A percentile compares a stretch with the other conserved stretches of the same genome.
These are phyloP conservation scores for Gryllus bimaculatus DNA, from an alignment of 1,140 invertebrate species.

Conservation along the genomic window DNA sequence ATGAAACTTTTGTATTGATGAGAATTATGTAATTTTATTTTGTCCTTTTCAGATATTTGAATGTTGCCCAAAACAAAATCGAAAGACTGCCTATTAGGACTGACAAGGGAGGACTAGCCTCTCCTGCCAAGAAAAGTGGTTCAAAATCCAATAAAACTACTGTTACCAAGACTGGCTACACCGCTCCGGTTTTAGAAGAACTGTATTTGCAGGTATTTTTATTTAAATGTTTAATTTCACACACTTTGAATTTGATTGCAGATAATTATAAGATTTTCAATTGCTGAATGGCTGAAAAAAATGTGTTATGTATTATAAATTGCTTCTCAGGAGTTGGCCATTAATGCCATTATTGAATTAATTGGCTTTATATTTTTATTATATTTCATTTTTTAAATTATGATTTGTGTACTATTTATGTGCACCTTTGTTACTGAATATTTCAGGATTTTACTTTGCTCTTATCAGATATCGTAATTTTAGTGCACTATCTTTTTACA, in stretches of 20 bases:
- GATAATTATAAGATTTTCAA: background rate
- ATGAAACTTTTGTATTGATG: too few relatives aligned
- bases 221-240: background rate
- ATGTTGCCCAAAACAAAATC: conserved; percentile 81
- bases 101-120: conserved; percentile 28
- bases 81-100: conserved; percentile 50
- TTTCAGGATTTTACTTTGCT: background rate
- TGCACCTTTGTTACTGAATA: background rate
- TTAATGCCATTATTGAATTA: too few relatives aligned
- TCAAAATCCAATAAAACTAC: background rate
- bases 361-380: background rate
- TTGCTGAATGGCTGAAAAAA: too few relatives aligned
- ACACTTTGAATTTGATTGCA: background rate
- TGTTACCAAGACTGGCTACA: conserved; percentile 37
- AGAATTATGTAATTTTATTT: background rate
- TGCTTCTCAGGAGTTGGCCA: too few relatives aligned
- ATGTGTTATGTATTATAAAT: too few relatives aligned
- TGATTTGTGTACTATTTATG: too few relatives aligned
- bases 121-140: conserved; percentile 10
- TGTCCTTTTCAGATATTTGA: conserved; percentile 55
- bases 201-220: conserved; percentile 49
- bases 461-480: background rate
- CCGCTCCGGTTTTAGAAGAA: conserved; percentile 75
- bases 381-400: background rate
- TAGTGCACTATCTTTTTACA: conserved; percentile 36